These are phyloP conservation scores for Cichlasoma orientale DNA, from an alignment of 2,797 vertebrate species.

Conservation along the genomic window DNA sequence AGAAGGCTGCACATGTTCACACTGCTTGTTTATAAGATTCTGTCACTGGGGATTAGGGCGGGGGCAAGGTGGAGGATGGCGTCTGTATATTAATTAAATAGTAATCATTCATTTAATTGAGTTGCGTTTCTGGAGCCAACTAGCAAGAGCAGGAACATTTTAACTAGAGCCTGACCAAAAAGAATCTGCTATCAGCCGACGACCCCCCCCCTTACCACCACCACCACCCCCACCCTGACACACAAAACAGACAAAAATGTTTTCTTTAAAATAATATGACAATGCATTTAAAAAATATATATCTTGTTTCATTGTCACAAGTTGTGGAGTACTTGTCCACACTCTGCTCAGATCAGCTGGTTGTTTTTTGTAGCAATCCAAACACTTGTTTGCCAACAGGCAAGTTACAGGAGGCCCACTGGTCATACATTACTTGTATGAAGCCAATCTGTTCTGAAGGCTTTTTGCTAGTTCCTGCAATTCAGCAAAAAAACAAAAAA, in stretches of 20 bases:
- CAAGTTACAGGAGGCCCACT: neutral
- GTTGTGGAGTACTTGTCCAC: no score
- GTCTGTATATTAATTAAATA: no score
- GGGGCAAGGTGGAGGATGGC: no score
- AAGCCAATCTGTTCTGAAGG: neutral
- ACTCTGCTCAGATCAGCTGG: neutral
- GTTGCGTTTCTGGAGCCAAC: neutral
- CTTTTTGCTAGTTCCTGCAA: neutral
- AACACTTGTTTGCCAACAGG: neutral
- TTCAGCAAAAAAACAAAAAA: neutral
- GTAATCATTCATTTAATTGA: no score
- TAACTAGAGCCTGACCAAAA: neutral
- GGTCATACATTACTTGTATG: neutral
- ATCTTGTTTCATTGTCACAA: neutral
- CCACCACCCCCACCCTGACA: neutral
- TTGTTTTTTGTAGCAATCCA: neutral
- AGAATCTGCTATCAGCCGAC: neutral
- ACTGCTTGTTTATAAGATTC: no score
- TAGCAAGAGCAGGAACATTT: neutral
- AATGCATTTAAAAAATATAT: no score
- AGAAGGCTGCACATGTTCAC: no score
- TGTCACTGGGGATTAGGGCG: no score
- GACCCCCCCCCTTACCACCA: no score
- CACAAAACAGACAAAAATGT: neutral
- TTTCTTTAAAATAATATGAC: no score